Evolutionary conservation across 2,797 vertebrate species (phyloP), one percentile per base, ranked within the genome.

Genomic region (Knipowitschia caucasica): DNA sequence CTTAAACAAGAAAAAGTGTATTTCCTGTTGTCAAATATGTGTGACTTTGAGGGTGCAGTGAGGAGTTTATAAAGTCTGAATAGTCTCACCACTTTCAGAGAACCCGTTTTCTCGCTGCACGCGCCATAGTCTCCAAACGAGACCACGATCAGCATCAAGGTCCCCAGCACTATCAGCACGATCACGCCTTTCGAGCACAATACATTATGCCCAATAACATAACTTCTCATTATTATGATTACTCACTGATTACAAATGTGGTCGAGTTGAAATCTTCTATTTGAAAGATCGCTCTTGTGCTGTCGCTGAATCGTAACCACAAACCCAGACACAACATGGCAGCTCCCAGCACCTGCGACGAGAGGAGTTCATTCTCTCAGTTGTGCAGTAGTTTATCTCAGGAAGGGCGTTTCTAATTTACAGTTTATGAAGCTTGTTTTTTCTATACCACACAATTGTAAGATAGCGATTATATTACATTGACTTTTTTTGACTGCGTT

Each of bases 241-340:
- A 68, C 84, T 50, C n/a, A 89, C 88, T 78, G 0, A 50, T 44
- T 2, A 83, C 75, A 46, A 89, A 88, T 7, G 76, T 30, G 0
- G 61, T 64, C 0, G 83, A 83, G 55, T 74, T 69, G 9, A 87
- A 36, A 0, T 0, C 7, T 0, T 74, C 4, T 0, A 81, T 7
- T 27, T 64, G 0, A 15, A 88, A 88, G 26, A 87, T 35, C 3
- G 12, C 56, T 20, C 63, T 64, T 21, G 88, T 89, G 39, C 38
- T 24, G 0, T 11, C 0, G 15, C 86, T 83, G 53, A 87, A 77
- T 20, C 87, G 67, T 40, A 91, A 38, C 84, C 86, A 89, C 31
- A 89, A 0, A 5, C 88, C 88, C 0, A 86, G 56, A 1, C 9
- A 67, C n/a, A 89, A 1, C 1, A 87, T 72, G 1, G 42, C 67